Evolutionary conservation across 2,888 invertebrate species (phyloP).

Genomic region (Callyntrura sp.): DNA sequence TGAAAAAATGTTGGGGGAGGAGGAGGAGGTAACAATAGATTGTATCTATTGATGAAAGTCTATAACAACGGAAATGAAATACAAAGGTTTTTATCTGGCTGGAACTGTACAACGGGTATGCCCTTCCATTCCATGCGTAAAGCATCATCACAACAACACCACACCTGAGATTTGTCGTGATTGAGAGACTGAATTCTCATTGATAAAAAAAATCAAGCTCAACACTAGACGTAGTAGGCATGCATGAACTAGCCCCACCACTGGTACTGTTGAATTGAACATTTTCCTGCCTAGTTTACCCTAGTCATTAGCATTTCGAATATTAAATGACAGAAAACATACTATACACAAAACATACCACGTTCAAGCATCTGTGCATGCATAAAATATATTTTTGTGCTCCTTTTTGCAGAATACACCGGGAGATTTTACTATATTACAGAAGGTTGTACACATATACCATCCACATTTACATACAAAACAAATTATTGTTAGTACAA

Average conservation of each 20-base stretch:
- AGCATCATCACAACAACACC: background rate
- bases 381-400: conserved; percentile 9
- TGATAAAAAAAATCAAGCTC: conserved; percentile 22
- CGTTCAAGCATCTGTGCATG: background rate
- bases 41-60: background rate
- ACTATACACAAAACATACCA: background rate
- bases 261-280: background rate
- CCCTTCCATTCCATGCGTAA: background rate
- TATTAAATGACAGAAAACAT: background rate
- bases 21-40: conserved; percentile 32
- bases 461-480: conserved; percentile 65
- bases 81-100: background rate
- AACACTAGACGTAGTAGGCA: background rate
- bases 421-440: conserved; percentile 1
- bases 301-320: conserved; percentile 20
- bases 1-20: background rate
- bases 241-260: background rate
- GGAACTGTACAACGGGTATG: conserved; percentile 47
- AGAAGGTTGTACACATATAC: conserved; percentile 55
- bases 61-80: conserved; percentile 68
- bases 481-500: conserved; percentile 58
- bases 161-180: conserved; percentile 14
- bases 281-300: conserved; percentile 22
- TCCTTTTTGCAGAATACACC: conserved; percentile 3
- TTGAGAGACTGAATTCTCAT: conserved; percentile 14